A percentile compares a stretch with the other conserved stretches of the same genome.
Evolutionary conservation across 64 coral and sea anemone species (phyloP).

Genomic region (Porites lutea): DNA sequence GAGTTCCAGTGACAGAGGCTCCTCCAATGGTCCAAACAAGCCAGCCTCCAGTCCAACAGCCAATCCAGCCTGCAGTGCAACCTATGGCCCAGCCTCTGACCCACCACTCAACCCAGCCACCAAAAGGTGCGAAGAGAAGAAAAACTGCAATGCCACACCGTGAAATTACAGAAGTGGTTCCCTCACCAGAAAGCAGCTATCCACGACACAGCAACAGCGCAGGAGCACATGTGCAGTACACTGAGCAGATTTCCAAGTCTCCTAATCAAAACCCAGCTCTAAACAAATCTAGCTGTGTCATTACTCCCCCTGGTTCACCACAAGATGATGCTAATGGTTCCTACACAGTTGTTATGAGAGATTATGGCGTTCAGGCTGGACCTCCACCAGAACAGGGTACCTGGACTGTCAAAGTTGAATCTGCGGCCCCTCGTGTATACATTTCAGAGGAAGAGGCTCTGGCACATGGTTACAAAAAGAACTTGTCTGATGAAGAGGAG

Average conservation of each 20-base stretch:
- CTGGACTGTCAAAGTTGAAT: slow-evolving; percentile 64
- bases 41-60: not conserved
- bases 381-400: slow-evolving; percentile 46
- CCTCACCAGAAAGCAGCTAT: slow-evolving; percentile 12
- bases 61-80: not conserved
- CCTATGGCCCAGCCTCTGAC: not conserved
- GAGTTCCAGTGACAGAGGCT: slow-evolving; percentile 54
- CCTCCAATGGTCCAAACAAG: not conserved
- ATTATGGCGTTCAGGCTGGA: slow-evolving; percentile 86
- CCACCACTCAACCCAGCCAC: not conserved
- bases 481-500: slow-evolving; percentile 15
- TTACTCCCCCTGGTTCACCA: slow-evolving; percentile 90
- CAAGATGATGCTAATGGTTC: slow-evolving; percentile 70
- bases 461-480: slow-evolving; percentile 11
- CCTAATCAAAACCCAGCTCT: slow-evolving; percentile 59
- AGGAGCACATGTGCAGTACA: slow-evolving; percentile 51
- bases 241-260: slow-evolving; percentile 53
- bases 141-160: slow-evolving; percentile 62
- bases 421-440: slow-evolving; percentile 29
- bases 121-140: slow-evolving; percentile 54
- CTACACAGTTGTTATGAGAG: slow-evolving; percentile 87
- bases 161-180: slow-evolving; percentile 6
- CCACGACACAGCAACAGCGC: slow-evolving; percentile 7
- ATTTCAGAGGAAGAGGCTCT: slow-evolving; percentile 68
- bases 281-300: slow-evolving; percentile 81